Evolutionary conservation across 2,113 vertebrate species (phyloP).

Genomic region (Tragelaphus imberbis): DNA sequence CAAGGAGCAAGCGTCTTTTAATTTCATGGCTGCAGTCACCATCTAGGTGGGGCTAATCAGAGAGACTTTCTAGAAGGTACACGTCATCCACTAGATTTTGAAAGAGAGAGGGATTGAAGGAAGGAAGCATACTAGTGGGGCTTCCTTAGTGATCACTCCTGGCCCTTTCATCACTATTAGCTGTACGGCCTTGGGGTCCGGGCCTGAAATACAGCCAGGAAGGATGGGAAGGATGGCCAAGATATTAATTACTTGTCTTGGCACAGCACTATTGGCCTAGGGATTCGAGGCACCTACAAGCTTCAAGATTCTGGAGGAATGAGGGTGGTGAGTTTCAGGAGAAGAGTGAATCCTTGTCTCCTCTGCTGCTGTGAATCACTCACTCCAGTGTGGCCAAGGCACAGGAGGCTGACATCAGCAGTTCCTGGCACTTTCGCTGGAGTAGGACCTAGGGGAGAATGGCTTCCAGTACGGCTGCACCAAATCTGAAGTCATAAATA

Average conservation of each 20-base stretch:
- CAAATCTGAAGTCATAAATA: neutral
- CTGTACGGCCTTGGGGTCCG: neutral
- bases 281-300: neutral
- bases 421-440: neutral
- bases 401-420: neutral
- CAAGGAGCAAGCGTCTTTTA: too few species aligned
- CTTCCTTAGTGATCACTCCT: neutral
- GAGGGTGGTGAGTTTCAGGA: too few species aligned
- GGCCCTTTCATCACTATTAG: neutral
- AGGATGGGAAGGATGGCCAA: neutral
- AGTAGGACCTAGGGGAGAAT: neutral
- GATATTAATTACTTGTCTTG: rapidly evolving
- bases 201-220: neutral
- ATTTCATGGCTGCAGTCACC: too few species aligned
- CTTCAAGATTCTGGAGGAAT: neutral
- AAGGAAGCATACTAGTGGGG: rapidly evolving
- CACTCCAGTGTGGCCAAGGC: neutral
- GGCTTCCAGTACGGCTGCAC: neutral
- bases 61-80: neutral
- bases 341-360: neutral
- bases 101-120: neutral
- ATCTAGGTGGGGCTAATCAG: neutral
- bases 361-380: neutral
- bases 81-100: neutral
- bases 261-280: neutral